phyloP scores from a whole-genome alignment of 2,113 vertebrate genomes.

The Solea senegalensis region DNA sequence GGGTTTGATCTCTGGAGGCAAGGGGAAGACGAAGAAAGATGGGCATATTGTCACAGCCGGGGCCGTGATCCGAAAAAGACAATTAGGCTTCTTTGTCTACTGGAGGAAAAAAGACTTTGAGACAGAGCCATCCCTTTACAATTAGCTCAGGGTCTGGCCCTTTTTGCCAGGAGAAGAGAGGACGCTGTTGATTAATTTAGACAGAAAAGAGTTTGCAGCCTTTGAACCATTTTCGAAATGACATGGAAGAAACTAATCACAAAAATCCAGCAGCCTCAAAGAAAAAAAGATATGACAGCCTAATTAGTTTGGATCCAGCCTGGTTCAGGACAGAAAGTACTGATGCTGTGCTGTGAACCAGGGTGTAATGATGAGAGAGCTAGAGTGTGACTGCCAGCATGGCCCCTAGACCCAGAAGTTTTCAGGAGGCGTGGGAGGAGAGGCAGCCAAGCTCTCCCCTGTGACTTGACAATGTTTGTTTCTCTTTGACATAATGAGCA shows the following conservation, averaged over 20 bases:
- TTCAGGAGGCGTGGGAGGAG: constrained; percentile 54
- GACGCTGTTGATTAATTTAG: constrained; percentile 67
- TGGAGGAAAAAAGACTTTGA: constrained; percentile 20
- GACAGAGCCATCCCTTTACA: constrained; percentile 45
- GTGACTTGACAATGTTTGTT: constrained; percentile 59
- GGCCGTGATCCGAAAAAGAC: constrained; percentile 3
- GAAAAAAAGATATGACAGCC: constrained; percentile 60
- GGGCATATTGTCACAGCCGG: constrained; percentile 11
- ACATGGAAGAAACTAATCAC: constrained; percentile 62
- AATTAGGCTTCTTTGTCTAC: constrained; percentile 28
- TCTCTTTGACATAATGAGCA: constrained; percentile 73
- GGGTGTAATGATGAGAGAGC: constrained; percentile 66
- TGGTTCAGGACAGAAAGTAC: constrained; percentile 60
- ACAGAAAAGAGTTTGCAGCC: constrained; percentile 60
- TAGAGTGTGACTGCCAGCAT: constrained; percentile 54
- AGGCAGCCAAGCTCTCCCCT: constrained; percentile 37
- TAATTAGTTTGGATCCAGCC: constrained; percentile 70
- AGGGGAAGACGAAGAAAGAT: not conserved
- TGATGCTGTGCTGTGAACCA: constrained; percentile 53
- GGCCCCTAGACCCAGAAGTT: constrained; percentile 65
- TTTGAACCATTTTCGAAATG: constrained; percentile 65
- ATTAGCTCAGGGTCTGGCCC: constrained; percentile 58
- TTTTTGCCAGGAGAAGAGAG: constrained; percentile 39
- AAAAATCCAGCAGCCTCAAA: constrained; percentile 58
- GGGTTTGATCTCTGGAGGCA: constrained; percentile 28